These are phyloP conservation scores for Sapajus apella DNA, from an alignment of 2,113 vertebrate genomes.

Conservation along the genomic window DNA sequence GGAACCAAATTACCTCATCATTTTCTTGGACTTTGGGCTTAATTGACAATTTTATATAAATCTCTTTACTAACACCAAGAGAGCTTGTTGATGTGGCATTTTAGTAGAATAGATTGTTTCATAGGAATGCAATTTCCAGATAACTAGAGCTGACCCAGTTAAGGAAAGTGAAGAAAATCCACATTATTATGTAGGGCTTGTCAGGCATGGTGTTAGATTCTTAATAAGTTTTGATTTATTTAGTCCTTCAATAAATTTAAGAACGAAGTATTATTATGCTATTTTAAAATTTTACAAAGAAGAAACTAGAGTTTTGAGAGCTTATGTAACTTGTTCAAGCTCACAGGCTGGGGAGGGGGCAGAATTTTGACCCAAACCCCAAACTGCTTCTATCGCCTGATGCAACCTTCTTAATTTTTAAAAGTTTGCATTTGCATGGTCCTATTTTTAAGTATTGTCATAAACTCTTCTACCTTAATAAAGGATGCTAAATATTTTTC, in stretches of 20 bases:
- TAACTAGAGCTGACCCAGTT: background rate
- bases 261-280: background rate
- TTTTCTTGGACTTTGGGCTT: background rate
- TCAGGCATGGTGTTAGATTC: background rate
- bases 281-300: background rate
- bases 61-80: background rate
- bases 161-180: background rate
- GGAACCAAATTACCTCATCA: background rate
- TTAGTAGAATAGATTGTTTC: background rate
- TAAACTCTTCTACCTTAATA: background rate
- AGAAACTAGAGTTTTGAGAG: background rate
- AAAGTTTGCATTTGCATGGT: background rate
- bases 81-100: background rate
- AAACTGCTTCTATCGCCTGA: background rate
- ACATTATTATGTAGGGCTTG: background rate
- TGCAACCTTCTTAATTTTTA: background rate
- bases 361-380: background rate
- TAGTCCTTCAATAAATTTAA: background rate
- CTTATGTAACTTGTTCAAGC: background rate
- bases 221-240: conserved; percentile 38
- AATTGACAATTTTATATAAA: background rate
- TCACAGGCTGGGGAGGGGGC: background rate
- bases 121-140: background rate
- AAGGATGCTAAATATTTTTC: conserved; percentile 38
- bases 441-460: background rate